Conservation (phyloP, 2,113 vertebrate genomes). For the Coptodon bakossiorum region DNA sequence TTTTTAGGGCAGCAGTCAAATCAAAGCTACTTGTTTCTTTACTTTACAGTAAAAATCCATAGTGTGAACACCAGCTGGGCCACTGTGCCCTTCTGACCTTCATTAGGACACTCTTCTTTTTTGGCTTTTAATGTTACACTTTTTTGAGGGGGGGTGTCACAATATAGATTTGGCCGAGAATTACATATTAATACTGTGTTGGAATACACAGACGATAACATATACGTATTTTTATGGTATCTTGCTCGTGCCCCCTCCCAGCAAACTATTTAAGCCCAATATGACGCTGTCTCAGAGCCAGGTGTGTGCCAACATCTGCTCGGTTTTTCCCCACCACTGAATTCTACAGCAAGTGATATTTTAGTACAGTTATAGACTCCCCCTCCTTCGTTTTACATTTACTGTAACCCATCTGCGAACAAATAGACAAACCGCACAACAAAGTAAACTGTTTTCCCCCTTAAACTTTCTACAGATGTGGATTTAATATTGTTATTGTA, state of each 20-base stretch:
- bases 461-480: not conserved
- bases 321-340: not conserved
- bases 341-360: not conserved
- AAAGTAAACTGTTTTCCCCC: not conserved
- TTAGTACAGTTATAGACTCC: not conserved
- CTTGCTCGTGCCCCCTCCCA: not conserved
- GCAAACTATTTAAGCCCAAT: not conserved
- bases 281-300: not conserved
- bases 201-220: not conserved
- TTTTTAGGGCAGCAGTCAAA: too few species aligned
- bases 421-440: not conserved
- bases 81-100: not conserved
- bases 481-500: not conserved
- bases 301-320: not conserved
- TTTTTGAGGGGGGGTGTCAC: not conserved
- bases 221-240: not conserved
- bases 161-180: not conserved
- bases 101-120: not conserved
- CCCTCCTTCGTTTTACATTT: not conserved
- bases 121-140: not conserved
- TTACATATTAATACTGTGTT: not conserved
- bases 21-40: too few species aligned
- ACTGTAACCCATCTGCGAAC: not conserved
- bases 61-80: not conserved
- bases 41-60: not conserved